phyloP scores from a whole-genome alignment of 2,888 invertebrate genomes.

The Prenolepis imparis region DNA sequence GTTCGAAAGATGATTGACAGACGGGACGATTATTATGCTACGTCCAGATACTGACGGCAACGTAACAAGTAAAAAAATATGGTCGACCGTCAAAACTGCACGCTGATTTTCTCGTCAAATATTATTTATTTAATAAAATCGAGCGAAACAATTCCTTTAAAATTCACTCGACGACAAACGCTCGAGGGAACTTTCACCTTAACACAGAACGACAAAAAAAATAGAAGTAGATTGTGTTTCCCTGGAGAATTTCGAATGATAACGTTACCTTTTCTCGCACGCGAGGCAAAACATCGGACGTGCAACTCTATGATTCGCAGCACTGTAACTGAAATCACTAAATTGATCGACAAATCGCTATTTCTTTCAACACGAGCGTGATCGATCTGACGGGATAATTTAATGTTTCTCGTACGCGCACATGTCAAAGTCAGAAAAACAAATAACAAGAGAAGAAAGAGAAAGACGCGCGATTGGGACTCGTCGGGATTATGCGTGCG shows the following conservation, averaged over 20 bases:
- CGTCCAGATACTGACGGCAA: not conserved
- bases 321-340: not conserved
- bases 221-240: not conserved
- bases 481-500: constrained; percentile 32
- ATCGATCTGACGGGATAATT: constrained; percentile 33
- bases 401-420: not conserved
- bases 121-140: constrained; percentile 31
- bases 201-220: not conserved
- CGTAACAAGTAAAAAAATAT: not conserved
- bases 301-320: constrained; percentile 3
- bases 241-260: not conserved
- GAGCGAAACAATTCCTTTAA: not conserved
- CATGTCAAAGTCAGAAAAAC: not conserved
- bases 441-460: not conserved
- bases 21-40: constrained; percentile 1
- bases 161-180: not conserved
- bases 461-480: constrained; percentile 54
- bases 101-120: constrained; percentile 12
- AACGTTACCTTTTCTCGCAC: constrained; percentile 32
- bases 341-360: not conserved
- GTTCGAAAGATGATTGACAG: constrained; percentile 17
- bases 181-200: not conserved
- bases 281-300: constrained; percentile 12
- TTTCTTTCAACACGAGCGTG: constrained; percentile 15
- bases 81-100: not conserved